Conservation (phyloP, 2,797 vertebrate species). For the Steatocranus sp. region DNA sequence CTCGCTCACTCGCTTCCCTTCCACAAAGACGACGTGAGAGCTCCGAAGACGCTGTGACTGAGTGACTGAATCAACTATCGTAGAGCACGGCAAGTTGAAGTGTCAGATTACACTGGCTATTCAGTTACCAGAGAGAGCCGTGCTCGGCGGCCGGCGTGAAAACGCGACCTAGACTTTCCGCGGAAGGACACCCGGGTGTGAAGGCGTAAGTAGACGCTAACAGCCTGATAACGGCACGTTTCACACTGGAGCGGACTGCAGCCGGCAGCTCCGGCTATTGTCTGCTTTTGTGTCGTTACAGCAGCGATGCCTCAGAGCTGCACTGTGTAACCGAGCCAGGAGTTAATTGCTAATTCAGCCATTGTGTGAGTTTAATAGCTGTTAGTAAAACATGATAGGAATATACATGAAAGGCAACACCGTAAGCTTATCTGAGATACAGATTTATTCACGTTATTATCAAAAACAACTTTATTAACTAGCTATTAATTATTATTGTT, state of each 20-base stretch:
- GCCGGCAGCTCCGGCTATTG: conserved; percentile 21
- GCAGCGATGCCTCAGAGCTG: not conserved
- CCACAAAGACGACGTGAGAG: conserved; percentile 86
- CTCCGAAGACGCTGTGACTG: conserved; percentile 88
- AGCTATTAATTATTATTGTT: not conserved
- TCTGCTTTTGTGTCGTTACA: conserved; percentile 1
- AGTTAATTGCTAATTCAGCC: not conserved
- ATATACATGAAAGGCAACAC: not conserved
- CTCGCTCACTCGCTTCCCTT: conserved; percentile 65
- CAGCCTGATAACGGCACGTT: conserved; percentile 6
- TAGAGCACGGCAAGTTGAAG: conserved; percentile 98
- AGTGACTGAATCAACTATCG: conserved; percentile 99
- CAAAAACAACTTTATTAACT: not conserved
- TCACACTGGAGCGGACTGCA: conserved; percentile 35
- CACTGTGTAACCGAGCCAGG: not conserved
- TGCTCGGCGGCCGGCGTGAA: conserved; percentile 82
- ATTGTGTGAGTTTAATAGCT: not conserved
- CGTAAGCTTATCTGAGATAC: not conserved
- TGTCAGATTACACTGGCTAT: conserved; percentile 99
- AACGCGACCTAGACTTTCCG: conserved; percentile 81
- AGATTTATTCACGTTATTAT: not conserved
- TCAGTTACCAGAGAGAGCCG: conserved; percentile 96
- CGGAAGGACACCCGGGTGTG: conserved; percentile 20
- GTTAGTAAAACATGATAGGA: not conserved
- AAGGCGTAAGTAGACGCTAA: conserved; percentile 16